A percentile compares a stretch with the other conserved stretches of the same genome.
These are phyloP conservation scores for Premnoplex brunnescens DNA, from an alignment of 2,797 vertebrate genomes.

Conservation along the genomic window DNA sequence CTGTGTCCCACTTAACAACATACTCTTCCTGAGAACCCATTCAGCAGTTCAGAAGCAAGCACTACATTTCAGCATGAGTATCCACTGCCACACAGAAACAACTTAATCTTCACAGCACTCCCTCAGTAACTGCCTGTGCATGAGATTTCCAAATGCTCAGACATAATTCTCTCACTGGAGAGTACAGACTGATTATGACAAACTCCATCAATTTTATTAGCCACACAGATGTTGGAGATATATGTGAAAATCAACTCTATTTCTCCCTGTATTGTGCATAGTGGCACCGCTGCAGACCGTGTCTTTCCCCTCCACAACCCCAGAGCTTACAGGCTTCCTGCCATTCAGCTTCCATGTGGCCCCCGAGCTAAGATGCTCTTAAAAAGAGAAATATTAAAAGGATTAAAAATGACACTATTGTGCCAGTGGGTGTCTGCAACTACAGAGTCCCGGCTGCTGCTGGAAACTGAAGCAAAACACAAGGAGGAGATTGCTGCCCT, in stretches of 20 bases:
- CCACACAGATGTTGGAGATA: slow-evolving; percentile 62
- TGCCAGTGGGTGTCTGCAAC: slow-evolving; percentile 3
- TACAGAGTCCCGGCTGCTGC: neutral
- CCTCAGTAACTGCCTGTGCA: slow-evolving; percentile 8
- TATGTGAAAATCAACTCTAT: slow-evolving; percentile 45
- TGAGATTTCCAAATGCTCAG: slow-evolving; percentile 52
- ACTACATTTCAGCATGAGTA: neutral
- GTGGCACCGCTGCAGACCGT: slow-evolving; percentile 1
- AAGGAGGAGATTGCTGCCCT: neutral
- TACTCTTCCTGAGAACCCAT: neutral
- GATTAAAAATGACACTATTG: slow-evolving; percentile 32
- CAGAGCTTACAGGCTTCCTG: slow-evolving; percentile 38
- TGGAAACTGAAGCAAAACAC: neutral
- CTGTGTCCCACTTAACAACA: neutral
- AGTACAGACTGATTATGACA: slow-evolving; percentile 52
- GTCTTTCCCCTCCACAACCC: neutral
- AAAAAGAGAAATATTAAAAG: slow-evolving; percentile 26
- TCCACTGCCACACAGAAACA: neutral
- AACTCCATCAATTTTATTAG: slow-evolving; percentile 67
- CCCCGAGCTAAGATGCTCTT: neutral
- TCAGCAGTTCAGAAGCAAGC: neutral
- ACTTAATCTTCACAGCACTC: slow-evolving; percentile 41
- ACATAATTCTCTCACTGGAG: slow-evolving; percentile 56
- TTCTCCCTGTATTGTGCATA: slow-evolving; percentile 26
- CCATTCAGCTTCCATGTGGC: neutral